Conservation (phyloP, 2,888 invertebrate genomes). For the Oscheius sp. region DNA sequence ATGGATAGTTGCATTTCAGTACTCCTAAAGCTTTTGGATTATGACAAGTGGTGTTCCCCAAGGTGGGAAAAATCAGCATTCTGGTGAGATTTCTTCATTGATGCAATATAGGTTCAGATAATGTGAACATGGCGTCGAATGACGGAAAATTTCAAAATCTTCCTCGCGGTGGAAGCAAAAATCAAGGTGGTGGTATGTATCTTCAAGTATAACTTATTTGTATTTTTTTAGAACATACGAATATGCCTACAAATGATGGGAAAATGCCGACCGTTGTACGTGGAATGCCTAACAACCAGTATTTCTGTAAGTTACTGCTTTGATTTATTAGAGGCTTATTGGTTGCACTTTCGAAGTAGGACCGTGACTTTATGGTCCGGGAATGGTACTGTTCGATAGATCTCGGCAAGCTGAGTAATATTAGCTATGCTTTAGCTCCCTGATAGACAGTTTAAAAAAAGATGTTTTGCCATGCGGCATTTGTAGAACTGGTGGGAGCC, state of each 20-base stretch:
- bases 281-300: not conserved
- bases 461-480: too few relatives aligned
- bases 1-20: conserved; percentile 37
- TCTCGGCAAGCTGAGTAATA: too few relatives aligned
- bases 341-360: too few relatives aligned
- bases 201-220: not conserved
- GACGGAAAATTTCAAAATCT: conserved; percentile 16
- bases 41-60: conserved; percentile 38
- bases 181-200: conserved; percentile 17
- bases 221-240: conserved; percentile 1
- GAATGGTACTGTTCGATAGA: too few relatives aligned
- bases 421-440: too few relatives aligned
- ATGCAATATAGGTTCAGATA: not conserved
- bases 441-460: too few relatives aligned
- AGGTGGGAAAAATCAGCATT: conserved; percentile 32
- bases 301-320: not conserved
- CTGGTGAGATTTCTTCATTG: not conserved
- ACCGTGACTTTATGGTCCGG: too few relatives aligned
- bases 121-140: conserved; percentile 35
- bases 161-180: conserved; percentile 12
- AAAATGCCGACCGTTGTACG: conserved; percentile 8
- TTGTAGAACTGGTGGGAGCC: too few relatives aligned
- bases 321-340: too few relatives aligned
- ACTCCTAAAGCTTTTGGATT: conserved; percentile 36
- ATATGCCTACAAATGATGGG: not conserved